Evolutionary conservation across 2,113 vertebrate genomes (phyloP), one percentile per base, ranked within the genome.

Genomic region (Naja naja): DNA sequence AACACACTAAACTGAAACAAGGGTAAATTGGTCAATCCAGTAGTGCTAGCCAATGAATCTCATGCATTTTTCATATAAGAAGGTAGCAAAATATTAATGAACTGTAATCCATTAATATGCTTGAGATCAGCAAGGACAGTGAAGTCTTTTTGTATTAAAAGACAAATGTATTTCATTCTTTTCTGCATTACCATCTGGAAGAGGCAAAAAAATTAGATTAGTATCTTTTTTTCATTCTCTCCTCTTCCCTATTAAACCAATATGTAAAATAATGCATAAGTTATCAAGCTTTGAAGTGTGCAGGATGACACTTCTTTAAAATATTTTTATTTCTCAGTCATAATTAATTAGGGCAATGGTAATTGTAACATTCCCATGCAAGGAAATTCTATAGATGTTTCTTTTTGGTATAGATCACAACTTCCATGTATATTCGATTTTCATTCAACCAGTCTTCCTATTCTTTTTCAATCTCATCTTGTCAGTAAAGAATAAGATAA

Each of bases 201-300:
- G 2, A 9, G 43, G n/a, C 30, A 25, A 30, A 89, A 64, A 54
- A 11, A 16, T 94, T 39, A 74, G 81, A 89, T 20, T 60, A 14
- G 52, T 85, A 22, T 49, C 20, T 90, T 87, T 52, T 34, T 69
- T 20, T 74, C 14, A 91, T 91, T 90, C 45, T 55, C 18, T 74
- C 64, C 43, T 30, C 69, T 95, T 23, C 11, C 52, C 25, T 85
- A 91, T 91, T 93, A 93, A 88, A 54, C 20, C 5, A 89, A n/a
- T 87, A 39, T 52, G 87, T 55, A 87, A 74, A 88, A 85, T 54
- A 89, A 87, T 23, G 53, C 27, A 56, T 18, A 90, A 94, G 74
- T 92, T 55, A 3, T 87, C 85, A 0, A 23, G 89, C 58, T 89
- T 2, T 56, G 88, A 91, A 89, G 47, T 74, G 23, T 91, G 43